Evolutionary conservation across 2,888 invertebrate genomes (phyloP), one percentile per base, ranked within the genome.

Genomic region (Tolmerus cingulatus): DNA sequence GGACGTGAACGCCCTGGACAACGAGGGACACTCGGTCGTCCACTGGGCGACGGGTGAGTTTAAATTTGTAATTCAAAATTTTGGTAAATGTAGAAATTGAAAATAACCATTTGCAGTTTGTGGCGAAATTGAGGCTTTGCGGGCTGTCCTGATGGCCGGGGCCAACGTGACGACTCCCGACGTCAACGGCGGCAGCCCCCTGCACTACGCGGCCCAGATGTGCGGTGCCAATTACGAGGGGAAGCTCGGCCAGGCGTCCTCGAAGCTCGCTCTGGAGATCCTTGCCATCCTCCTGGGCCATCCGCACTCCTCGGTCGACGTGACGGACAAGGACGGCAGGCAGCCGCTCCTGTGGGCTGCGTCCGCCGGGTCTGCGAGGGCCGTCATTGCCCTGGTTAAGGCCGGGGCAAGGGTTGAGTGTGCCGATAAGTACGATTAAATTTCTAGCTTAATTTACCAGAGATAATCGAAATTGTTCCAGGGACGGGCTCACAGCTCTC

Each of bases 171-270:
- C 97, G 16, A 96, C 96, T 0, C 95, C 98, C 0, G 99, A 99
- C 93, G 96, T 97, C 89, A 97, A 98, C 91, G 98, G 98, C 27
- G 99, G 99, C 19, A 98, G 97, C 90, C 98, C 99, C 0, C 93
- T 99, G 87, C 99, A 99, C 93, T 99, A 99, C 93, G 98, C 99
- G 0, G 98, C 99, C 16, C 98, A 99, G 93, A 98, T 99, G 96
- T 98, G 98, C 91, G 98, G 97, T 0, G 96, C 96, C 27, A 96
- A 95, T 27, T 95, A 95, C 74, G 95, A 95, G 89, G 94, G 94
- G 74, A 95, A 91, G 89, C 81, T 91, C 88, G 91, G 90, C 40
- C 90, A 90, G 87, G 88, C 91, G 9, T 91, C 92, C n/a, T 90
- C 91, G 1, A 92, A 92, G 87, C 89, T 93, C 89, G 91, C 93